These are phyloP conservation scores for Archips xylosteana DNA, from an alignment of 2,888 invertebrate genomes.

Conservation along the genomic window DNA sequence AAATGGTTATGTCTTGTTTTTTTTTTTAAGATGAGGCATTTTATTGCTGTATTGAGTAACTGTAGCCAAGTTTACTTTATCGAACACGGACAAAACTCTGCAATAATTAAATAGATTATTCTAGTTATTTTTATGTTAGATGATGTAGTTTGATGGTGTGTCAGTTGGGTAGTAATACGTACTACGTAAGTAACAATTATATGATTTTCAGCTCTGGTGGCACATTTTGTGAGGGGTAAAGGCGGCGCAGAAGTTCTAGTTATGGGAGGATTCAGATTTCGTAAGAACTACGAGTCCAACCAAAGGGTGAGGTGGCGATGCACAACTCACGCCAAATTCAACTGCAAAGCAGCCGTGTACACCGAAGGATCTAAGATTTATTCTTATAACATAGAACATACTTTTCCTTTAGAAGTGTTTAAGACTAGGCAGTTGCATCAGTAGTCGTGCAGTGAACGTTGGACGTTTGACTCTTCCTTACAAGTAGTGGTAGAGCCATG, in stretches of 20 bases:
- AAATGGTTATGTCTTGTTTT: too few relatives aligned
- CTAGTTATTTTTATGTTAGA: too few relatives aligned
- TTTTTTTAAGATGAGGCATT: too few relatives aligned
- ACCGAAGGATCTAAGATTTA: conserved; percentile 45
- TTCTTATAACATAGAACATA: conserved; percentile 32
- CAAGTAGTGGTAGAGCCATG: too few relatives aligned
- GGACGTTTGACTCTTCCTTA: too few relatives aligned
- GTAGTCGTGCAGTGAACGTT: not conserved
- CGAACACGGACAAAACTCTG: too few relatives aligned
- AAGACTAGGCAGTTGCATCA: not conserved
- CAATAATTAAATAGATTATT: too few relatives aligned
- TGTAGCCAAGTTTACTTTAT: too few relatives aligned
- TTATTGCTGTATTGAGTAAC: too few relatives aligned
- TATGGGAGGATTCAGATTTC: conserved; percentile 49
- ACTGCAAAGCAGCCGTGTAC: conserved; percentile 54
- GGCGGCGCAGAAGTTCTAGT: conserved; percentile 44
- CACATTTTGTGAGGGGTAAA: conserved; percentile 46
- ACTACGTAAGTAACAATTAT: not conserved
- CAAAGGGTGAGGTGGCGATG: conserved; percentile 53
- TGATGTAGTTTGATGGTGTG: too few relatives aligned
- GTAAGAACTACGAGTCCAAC: conserved; percentile 37
- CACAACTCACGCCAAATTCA: conserved; percentile 51
- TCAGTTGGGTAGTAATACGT: not conserved
- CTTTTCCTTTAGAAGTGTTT: conserved; percentile 21
- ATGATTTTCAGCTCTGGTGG: conserved; percentile 35